Evolutionary conservation across 2,888 invertebrate genomes (phyloP), one percentile per base, ranked within the genome.

Genomic region (Mimumesa dahlbomi): DNA sequence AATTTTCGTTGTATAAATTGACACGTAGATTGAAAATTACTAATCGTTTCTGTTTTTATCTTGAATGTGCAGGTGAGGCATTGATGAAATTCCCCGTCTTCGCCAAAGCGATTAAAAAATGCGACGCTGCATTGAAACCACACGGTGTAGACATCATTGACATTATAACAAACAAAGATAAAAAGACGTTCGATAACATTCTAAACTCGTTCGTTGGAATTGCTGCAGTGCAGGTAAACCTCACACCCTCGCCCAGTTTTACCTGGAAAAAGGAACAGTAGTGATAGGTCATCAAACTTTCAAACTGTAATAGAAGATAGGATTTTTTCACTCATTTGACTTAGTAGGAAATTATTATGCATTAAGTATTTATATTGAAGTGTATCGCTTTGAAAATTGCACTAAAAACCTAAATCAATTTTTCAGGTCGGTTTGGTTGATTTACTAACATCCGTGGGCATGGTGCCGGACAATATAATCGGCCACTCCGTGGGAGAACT

Each of bases 401-500:
- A n/a, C n/a, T n/a, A n/a, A n/a, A n/a, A n/a, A n/a, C 1, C 1
- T 16, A 7, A 0, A 2, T 34, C 57, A 18, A 50, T 62, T 13
- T 38, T 71, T 21, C 21, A 88, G 92, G 92, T 94, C 52, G 94
- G 93, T 14, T 86, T 94, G 16, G 92, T 93, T 1, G 95, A 95
- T 84, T 85, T 94, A 14, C 87, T 95, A 13, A 87, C 82, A 46
- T 87, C 90, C 3, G 80, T 92, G 11, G 94, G 93, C n/a, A 91
- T 95, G 11, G 89, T 89, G 34, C 93, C 95, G 0, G 94, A 95
- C 88, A 93, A 94, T 11, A 92, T 95, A 64, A 92, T 95, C 65
- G 97, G 98, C 1, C 98, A 98, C 89, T 98, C 98, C 6, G 96
- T 97, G 0, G 98, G 98, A 18, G 98, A 98, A 89, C 91, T 98